Evolutionary conservation across 1,140 invertebrate genomes (phyloP), one percentile per base, ranked within the genome.

Genomic region (Coptotermes formosanus): DNA sequence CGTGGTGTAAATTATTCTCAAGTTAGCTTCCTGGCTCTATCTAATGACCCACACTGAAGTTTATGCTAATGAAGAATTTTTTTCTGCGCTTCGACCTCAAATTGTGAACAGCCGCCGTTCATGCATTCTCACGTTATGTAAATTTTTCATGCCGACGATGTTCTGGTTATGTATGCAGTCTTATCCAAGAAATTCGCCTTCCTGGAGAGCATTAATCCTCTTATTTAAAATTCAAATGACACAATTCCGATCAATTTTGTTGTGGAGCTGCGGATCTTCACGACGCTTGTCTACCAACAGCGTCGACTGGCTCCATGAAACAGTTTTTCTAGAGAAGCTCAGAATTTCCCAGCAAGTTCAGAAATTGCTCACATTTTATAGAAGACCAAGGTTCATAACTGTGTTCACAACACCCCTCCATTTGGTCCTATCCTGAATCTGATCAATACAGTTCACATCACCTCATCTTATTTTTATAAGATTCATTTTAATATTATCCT

Each of bases 221-320:
- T 75, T 30, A 75, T 75, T 75, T 75, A 75, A 75, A 75, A 30
- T 75, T 8, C 64, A 75, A 75, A 75, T 75, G n/a, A 75, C n/a
- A 23, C 21, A 30, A 14, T 30, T 75, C 19, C 2, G 19, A 21
- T 55, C 19, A 55, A 1, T 55, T 55, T n/a, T 75, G 25, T 75
- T 11, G 8, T 19, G 4, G 25, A 30, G n/a, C n/a, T 75, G 30
- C n/a, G 64, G 7, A 30, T 9, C n/a, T 75, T 9, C 9, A 0
- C 30, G 0, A 75, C 25, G 64, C 52, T 30, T 6, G n/a, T 25
- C 64, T 64, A 23, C 19, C 59, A 1, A 0, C 25, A 64, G 21
- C 25, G 2, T 38, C 38, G 38, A 38, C 38, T 38, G 38, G 38
- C 38, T 38, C 38, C 38, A 38, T 2, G 38, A 38, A 38, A 38